Percentiles rank a stretch among this genome's conserved stretches.
Evolutionary conservation across 2,888 invertebrate species (phyloP).

Genomic region (Cheilosia urbana): DNA sequence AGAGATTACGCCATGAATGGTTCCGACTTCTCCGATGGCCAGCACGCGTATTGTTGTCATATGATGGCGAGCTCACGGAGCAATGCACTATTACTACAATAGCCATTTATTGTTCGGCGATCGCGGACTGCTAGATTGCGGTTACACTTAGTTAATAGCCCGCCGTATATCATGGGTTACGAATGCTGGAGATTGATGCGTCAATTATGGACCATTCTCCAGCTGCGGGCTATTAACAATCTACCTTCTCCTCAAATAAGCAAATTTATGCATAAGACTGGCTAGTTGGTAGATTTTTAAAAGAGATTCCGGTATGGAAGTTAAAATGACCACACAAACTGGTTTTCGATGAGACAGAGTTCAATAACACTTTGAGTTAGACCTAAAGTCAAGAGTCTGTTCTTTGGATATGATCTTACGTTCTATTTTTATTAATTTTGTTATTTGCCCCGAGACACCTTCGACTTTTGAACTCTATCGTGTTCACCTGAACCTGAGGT

Average conservation of each 20-base stretch:
- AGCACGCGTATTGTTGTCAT: slow-evolving; percentile 15
- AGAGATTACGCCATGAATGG: slow-evolving; percentile 51
- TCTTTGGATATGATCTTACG: background rate
- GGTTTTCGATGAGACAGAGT: slow-evolving; percentile 47
- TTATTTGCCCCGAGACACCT: background rate
- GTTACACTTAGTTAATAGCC: slow-evolving; percentile 62
- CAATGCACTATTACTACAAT: slow-evolving; percentile 21
- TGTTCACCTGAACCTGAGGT: too few species aligned
- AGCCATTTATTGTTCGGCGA: slow-evolving; percentile 24
- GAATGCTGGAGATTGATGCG: slow-evolving; percentile 46
- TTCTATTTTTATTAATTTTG: background rate
- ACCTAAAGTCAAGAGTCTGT: slow-evolving; percentile 8
- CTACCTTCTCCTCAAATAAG: slow-evolving; percentile 59
- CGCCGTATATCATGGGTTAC: slow-evolving; percentile 45
- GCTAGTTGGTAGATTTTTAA: slow-evolving; percentile 20
- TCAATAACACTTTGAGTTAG: slow-evolving; percentile 55
- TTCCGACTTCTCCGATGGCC: slow-evolving; percentile 16
- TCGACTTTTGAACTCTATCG: too few species aligned
- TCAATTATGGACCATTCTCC: slow-evolving; percentile 67
- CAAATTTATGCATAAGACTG: slow-evolving; percentile 59
- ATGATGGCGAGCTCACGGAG: slow-evolving; percentile 16
- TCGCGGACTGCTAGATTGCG: slow-evolving; percentile 36
- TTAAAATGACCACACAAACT: slow-evolving; percentile 49
- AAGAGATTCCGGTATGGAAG: background rate
- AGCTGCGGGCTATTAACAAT: slow-evolving; percentile 51